A percentile compares a stretch with the other conserved stretches of the same genome.
These are phyloP conservation scores for Micrasema longulum DNA, from an alignment of 1,140 invertebrate species.

Conservation along the genomic window DNA sequence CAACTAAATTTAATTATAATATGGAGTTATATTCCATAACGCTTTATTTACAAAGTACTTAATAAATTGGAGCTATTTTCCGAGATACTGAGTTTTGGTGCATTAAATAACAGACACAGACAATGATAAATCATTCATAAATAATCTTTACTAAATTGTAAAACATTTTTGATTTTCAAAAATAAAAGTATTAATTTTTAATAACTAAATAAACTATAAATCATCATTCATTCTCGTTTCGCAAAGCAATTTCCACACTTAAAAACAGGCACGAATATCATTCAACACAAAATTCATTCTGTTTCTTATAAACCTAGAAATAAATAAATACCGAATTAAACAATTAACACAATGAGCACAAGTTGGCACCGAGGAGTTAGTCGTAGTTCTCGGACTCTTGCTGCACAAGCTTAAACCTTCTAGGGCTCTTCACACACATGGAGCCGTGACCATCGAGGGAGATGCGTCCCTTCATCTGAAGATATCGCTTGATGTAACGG, in stretches of 20 bases:
- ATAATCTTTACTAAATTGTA: slow-evolving; percentile 1
- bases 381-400: slow-evolving; percentile 92
- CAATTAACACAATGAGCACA: slow-evolving; percentile 26
- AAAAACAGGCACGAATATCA: slow-evolving; percentile 6
- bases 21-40: no score
- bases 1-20: no score
- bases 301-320: slow-evolving; percentile 1
- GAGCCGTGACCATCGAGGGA: slow-evolving; percentile 81
- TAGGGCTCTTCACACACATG: slow-evolving; percentile 83
- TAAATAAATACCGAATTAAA: slow-evolving; percentile 38
- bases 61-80: no score
- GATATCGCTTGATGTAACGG: slow-evolving; percentile 89
- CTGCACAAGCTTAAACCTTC: slow-evolving; percentile 88
- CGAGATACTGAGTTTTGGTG: no score
- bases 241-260: slow-evolving; percentile 14
- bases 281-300: slow-evolving; percentile 33
- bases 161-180: slow-evolving; percentile 36
- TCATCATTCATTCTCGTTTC: slow-evolving; percentile 18
- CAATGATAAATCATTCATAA: neutral
- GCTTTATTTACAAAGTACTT: no score
- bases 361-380: slow-evolving; percentile 66
- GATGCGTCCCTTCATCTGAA: slow-evolving; percentile 76
- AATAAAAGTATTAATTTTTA: slow-evolving; percentile 19
- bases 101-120: no score
- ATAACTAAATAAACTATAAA: slow-evolving; percentile 33